Conservation (phyloP, 2,888 invertebrate genomes). For the Dynastes grantii region DNA sequence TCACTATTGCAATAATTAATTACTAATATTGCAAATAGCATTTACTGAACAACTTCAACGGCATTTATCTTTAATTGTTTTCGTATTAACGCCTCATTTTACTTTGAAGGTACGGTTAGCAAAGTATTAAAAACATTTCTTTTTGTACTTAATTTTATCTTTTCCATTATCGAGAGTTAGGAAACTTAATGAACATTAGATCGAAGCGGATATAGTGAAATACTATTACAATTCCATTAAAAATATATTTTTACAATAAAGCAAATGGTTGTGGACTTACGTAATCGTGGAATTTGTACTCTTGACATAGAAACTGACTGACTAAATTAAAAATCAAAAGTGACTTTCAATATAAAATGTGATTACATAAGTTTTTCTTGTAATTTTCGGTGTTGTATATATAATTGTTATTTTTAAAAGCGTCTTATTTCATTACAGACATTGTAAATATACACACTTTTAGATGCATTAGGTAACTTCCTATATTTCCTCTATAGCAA, state of each 20-base stretch:
- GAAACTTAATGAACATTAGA: neutral
- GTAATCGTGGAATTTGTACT: neutral
- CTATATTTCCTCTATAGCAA: slow-evolving; percentile 41
- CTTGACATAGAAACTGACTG: slow-evolving; percentile 8
- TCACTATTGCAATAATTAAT: too few species aligned
- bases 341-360: slow-evolving; percentile 28
- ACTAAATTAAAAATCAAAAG: slow-evolving; percentile 23
- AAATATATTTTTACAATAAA: slow-evolving; percentile 26
- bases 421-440: slow-evolving; percentile 5
- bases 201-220: neutral
- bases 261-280: neutral
- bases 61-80: too few species aligned
- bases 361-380: slow-evolving; percentile 16
- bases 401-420: neutral
- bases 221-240: neutral
- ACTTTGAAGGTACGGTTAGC: too few species aligned
- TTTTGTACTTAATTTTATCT: too few species aligned
- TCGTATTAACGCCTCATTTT: too few species aligned
- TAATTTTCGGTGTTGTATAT: slow-evolving; percentile 18
- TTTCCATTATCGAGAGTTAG: neutral
- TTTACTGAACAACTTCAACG: too few species aligned
- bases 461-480: slow-evolving; percentile 17
- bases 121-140: too few species aligned
- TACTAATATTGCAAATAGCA: too few species aligned
- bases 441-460: slow-evolving; percentile 33